Percentiles rank a stretch among this genome's conserved stretches.
Evolutionary conservation across 2,797 vertebrate genomes (phyloP).

Genomic region (Telmatherina bonti): DNA sequence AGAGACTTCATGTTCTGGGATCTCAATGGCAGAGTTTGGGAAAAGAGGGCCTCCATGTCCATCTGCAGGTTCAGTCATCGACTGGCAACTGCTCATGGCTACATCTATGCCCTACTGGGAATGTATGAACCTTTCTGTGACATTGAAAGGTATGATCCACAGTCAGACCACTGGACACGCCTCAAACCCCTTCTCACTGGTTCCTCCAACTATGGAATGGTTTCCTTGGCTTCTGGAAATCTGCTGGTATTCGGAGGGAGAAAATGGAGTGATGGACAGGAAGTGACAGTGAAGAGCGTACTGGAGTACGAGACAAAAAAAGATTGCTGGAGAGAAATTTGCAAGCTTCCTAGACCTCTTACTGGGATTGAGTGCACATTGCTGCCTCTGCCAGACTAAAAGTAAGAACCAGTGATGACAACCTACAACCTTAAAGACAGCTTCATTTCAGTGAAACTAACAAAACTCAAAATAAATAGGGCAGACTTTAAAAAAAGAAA

Average conservation of each 20-base stretch:
- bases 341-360: conserved; percentile 88
- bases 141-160: conserved; percentile 89
- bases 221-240: conserved; percentile 81
- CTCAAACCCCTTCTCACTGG: conserved; percentile 87
- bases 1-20: conserved; percentile 86
- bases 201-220: conserved; percentile 91
- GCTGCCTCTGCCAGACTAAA: conserved; percentile 84
- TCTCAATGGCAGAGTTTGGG: conserved; percentile 78
- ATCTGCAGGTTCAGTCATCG: conserved; percentile 93
- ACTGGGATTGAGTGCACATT: conserved; percentile 89
- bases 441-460: background rate
- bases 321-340: conserved; percentile 93
- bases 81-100: conserved; percentile 85
- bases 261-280: conserved; percentile 90
- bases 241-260: conserved; percentile 92
- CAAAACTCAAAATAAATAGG: background rate
- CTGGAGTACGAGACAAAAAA: conserved; percentile 90
- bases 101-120: conserved; percentile 91
- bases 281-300: conserved; percentile 88
- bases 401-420: background rate
- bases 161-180: conserved; percentile 89
- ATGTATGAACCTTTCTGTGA: conserved; percentile 95
- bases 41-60: conserved; percentile 88
- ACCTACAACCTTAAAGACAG: background rate
- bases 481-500: background rate